Evolutionary conservation across 1,140 invertebrate genomes (phyloP).

Genomic region (Caerostris darwini): DNA sequence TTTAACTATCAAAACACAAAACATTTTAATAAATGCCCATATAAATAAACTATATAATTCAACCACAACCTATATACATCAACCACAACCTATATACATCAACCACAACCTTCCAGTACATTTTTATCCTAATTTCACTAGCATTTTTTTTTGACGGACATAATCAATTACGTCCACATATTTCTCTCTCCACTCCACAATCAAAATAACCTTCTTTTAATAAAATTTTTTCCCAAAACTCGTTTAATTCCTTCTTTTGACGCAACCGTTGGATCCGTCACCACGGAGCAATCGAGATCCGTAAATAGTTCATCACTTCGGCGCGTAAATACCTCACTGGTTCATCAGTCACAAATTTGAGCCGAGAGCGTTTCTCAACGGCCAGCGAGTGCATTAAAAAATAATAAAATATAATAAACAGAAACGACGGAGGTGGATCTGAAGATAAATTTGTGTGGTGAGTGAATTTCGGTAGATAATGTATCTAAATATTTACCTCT

Average conservation of each 20-base stretch:
- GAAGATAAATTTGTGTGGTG: slow-evolving; percentile 24
- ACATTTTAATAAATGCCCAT: no score
- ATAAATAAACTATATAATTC: no score
- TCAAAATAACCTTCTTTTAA: not conserved
- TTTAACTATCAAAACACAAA: no score
- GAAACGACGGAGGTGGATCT: slow-evolving; percentile 19
- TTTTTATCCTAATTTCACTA: not conserved
- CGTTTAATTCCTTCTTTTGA: not conserved
- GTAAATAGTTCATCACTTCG: slow-evolving; percentile 8
- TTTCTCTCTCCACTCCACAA: not conserved
- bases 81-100: no score
- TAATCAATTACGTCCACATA: not conserved
- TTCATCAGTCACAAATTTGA: slow-evolving; percentile 50
- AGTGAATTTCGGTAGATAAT: slow-evolving; percentile 46
- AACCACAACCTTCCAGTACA: no score
- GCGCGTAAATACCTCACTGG: slow-evolving; percentile 28
- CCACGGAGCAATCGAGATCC: not conserved
- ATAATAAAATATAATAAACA: slow-evolving; percentile 57
- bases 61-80: no score
- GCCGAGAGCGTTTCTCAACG: slow-evolving; percentile 39
- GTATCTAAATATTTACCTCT: slow-evolving; percentile 55
- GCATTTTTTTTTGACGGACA: not conserved
- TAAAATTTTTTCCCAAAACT: not conserved
- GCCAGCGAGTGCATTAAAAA: slow-evolving; percentile 25
- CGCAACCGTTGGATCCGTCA: not conserved